These are phyloP conservation scores for Poeciliopsis occidentalis DNA, from an alignment of 2,113 vertebrate genomes.

Conservation along the genomic window DNA sequence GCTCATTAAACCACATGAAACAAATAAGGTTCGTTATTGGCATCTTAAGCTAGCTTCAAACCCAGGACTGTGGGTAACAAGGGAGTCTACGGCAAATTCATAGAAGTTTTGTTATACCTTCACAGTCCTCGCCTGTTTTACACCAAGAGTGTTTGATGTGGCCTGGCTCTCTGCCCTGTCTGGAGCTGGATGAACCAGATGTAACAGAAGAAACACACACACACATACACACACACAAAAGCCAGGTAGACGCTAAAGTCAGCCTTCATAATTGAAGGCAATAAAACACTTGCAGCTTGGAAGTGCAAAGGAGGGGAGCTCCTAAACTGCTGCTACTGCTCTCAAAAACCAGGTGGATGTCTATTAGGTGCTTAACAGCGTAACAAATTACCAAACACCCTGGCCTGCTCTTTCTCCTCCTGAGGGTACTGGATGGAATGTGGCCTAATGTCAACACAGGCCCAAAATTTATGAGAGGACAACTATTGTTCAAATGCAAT, in stretches of 20 bases:
- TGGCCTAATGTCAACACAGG: conserved; percentile 77
- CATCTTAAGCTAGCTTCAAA: conserved; percentile 48
- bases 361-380: conserved; percentile 77
- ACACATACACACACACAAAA: conserved; percentile 58
- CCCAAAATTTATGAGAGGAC: conserved; percentile 77
- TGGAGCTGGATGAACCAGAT: conserved; percentile 68
- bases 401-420: conserved; percentile 60
- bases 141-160: conserved; percentile 68
- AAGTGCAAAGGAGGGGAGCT: conserved; percentile 67
- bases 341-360: conserved; percentile 76
- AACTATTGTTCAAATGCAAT: conserved; percentile 75
- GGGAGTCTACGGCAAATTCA: conserved; percentile 25
- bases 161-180: conserved; percentile 52
- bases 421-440: conserved; percentile 70
- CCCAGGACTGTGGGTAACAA: conserved; percentile 3
- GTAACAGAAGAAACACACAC: conserved; percentile 45
- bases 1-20: conserved; percentile 83
- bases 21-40: conserved; percentile 70
- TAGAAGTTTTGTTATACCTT: conserved; percentile 48
- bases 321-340: conserved; percentile 63
- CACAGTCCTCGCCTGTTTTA: conserved; percentile 44
- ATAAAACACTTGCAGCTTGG: conserved; percentile 79
- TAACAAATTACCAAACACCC: conserved; percentile 81
- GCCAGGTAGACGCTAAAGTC: conserved; percentile 74
- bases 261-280: conserved; percentile 78